Base-by-base conservation (phyloP, 2,113 vertebrate species). In the Rana temporaria region DNA sequence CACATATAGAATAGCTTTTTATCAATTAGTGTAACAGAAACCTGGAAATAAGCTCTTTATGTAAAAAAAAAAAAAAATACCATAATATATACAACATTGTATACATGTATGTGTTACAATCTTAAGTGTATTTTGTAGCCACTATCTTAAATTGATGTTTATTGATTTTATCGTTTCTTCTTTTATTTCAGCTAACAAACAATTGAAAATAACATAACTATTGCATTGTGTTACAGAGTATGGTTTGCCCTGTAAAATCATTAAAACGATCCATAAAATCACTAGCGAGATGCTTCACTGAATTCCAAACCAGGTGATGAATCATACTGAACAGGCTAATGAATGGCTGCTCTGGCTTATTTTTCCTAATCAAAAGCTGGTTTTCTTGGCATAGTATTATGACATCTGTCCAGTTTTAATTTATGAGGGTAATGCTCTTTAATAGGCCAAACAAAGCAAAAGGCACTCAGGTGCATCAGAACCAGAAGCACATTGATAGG, bases 331-430 rank as follows among this genome's bases (percentile, higher is more conserved):
- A 60, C 34, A 48, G 59, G 74, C 19, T 75, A 57, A 75, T 75
- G 57, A 57, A 64, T 52, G 62, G 59, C 62, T 63, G 57, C 34
- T 38, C 38, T 53, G 52, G 24, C 52, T 77, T 63, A 63, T 77
- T 63, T 26, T 63, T 48, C 34, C 59, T 48, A 62, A 77, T 52
- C 34, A 64, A 77, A 30, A 52, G 34, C 52, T 30, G 52, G 24
- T 77, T 48, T 63, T 26, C 34, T 22, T 63, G 74, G 74, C 59
- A 77, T 64, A 52, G 59, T 63, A 60, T 77, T 63, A 77, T 63
- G 57, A 62, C 73, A 75, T 38, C 73, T 62, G 73, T 57, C 57
- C 57, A 75, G 19, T 22, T 38, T 42, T n/a, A 60, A 42, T 75
- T 52, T 75, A 75, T 75, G 14, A 64, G 38, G 34, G 30, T 22